A percentile compares a stretch with the other conserved stretches of the same genome.
phyloP scores from a whole-genome alignment of 2,888 invertebrate genomes.

The Peribatodes rhomboidaria region DNA sequence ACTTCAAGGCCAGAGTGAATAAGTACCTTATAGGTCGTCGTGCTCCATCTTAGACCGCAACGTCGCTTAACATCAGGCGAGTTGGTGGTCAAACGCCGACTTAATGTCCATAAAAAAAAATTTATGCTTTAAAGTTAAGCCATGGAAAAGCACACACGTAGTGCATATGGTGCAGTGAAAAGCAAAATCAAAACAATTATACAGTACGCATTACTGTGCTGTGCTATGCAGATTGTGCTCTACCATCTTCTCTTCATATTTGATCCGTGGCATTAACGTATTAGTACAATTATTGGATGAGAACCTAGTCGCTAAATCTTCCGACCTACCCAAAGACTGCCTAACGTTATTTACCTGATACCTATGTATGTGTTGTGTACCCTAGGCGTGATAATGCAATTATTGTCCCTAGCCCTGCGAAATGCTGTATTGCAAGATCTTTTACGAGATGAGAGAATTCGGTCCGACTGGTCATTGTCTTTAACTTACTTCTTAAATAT shows the following conservation, averaged over 20 bases:
- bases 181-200: neutral
- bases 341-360: conserved; percentile 80
- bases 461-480: neutral
- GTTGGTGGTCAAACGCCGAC: no score
- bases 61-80: no score
- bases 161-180: no score
- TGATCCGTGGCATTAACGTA: conserved; percentile 36
- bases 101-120: no score
- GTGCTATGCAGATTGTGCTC: neutral
- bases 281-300: conserved; percentile 67
- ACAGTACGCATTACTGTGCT: neutral
- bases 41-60: no score
- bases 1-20: no score
- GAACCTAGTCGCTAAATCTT: conserved; percentile 83
- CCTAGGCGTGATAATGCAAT: conserved; percentile 68
- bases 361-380: conserved; percentile 75
- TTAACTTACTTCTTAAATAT: neutral
- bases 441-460: conserved; percentile 10
- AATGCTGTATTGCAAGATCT: conserved; percentile 71
- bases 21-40: no score
- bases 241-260: neutral
- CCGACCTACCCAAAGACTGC: conserved; percentile 87
- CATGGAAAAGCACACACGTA: no score
- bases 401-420: conserved; percentile 72
- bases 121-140: no score